Base-by-base conservation (phyloP, 2,888 invertebrate genomes). In the Lacanobia oleracea region DNA sequence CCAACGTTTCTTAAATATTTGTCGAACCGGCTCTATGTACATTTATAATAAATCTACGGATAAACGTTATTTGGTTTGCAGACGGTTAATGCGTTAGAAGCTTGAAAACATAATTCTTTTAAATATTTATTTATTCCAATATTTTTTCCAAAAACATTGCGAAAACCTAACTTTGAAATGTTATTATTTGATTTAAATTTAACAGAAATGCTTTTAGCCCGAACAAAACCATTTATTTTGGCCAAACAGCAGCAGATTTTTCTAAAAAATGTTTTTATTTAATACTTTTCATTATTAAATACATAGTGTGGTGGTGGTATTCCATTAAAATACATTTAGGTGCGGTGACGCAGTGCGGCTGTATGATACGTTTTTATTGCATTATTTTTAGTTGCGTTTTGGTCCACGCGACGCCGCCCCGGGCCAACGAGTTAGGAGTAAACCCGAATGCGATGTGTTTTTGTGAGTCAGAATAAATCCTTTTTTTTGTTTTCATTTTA, bases 301-400 rank as follows among this genome's bases (percentile, higher is more conserved):
- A 65, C 51, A 76, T 45, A 63, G 56, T 65, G 45, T 23, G 45
- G 61, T 61, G 54, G 21, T 53, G 16, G 56, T 66, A 63, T 82
- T 74, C 57, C 63, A 79, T 82, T 72, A 74, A 61, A 74, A 70
- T 67, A 60, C 62, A 73, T 76, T 73, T 74, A 76, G 54, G 57
- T 62, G 62, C 65, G 61, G 54, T 50, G 68, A 60, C 72, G 83
- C 82, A 85, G 45, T 83, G 83, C 82, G 71, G 83, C 54, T 75
- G 48, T 63, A 33, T 76, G 69, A 82, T 73, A 78, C 21, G 56
- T 70, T 84, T 83, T 84, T 71, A 82, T 82, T 75, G 69, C 59
- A 71, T 78, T 84, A 79, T 82, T 82, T 81, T 82, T 75, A 70
- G 59, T 75, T 67, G 67, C 78, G 51, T 63, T 74, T 66, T 64